Percentiles rank a stretch among this genome's conserved stretches.
phyloP scores from a whole-genome alignment of 2,888 invertebrate species.

The Platycheirus albimanus region DNA sequence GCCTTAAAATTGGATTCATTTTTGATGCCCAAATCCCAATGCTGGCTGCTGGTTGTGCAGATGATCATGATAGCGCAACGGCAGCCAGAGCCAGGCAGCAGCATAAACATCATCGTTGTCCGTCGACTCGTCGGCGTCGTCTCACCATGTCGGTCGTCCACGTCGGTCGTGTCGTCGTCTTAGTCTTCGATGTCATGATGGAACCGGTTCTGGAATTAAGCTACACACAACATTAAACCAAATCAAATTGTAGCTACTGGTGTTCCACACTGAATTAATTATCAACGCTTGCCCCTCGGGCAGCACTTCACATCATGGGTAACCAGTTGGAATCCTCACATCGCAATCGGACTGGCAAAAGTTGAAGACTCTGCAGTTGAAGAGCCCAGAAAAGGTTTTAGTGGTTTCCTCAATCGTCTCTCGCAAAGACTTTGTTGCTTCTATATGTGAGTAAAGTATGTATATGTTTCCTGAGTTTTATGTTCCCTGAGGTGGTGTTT shows the following conservation, averaged over 20 bases:
- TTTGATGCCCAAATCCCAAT: constrained; percentile 59
- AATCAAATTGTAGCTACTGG: constrained; percentile 76
- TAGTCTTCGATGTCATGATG: constrained; percentile 15
- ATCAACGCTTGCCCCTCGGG: constrained; percentile 67
- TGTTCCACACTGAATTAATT: constrained; percentile 76
- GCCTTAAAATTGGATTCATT: constrained; percentile 66
- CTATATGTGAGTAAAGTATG: no score
- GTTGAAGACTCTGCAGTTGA: neutral
- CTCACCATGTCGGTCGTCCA: no score
- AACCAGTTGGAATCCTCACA: constrained; percentile 58
- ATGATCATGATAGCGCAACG: constrained; percentile 59
- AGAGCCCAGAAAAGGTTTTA: constrained; percentile 15
- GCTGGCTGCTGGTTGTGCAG: constrained; percentile 18
- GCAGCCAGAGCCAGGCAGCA: constrained; percentile 42
- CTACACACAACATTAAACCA: constrained; percentile 75
- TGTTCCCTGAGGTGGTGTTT: constrained; percentile 54
- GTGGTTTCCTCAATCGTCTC: constrained; percentile 17
- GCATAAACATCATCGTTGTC: constrained; percentile 53
- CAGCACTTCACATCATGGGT: constrained; percentile 57
- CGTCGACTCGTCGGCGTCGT: neutral
- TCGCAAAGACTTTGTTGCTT: constrained; percentile 15
- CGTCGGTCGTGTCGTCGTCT: neutral
- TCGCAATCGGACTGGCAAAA: neutral
- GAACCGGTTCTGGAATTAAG: constrained; percentile 74
- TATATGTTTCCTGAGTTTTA: constrained; percentile 41